phyloP scores from a whole-genome alignment of 1,140 invertebrate genomes.

The Brachionus angularis region DNA sequence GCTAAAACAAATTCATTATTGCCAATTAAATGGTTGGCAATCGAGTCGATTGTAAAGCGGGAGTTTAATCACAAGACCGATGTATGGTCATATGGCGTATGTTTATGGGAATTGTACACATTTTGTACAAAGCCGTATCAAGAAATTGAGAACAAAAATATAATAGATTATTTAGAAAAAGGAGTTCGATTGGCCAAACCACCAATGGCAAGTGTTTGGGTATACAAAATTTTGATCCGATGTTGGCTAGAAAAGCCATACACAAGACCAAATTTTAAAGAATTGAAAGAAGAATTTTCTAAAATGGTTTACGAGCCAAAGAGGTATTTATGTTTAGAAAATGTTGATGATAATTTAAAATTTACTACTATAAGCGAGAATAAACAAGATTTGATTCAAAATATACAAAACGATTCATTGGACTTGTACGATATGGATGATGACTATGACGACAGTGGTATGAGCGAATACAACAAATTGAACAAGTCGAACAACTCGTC shows the following conservation, averaged over 20 bases:
- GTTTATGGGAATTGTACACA: slow-evolving; percentile 42
- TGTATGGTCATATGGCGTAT: slow-evolving; percentile 43
- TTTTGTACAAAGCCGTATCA: slow-evolving; percentile 76
- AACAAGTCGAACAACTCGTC: too few relatives aligned
- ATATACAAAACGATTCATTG: slow-evolving; percentile 1
- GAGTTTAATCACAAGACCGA: slow-evolving; percentile 30
- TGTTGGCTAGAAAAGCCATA: slow-evolving; percentile 23
- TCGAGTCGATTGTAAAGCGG: slow-evolving; percentile 18
- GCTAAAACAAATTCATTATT: slow-evolving; percentile 85
- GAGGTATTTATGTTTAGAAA: slow-evolving; percentile 24
- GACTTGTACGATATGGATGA: slow-evolving; percentile 3
- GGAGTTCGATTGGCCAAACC: slow-evolving; percentile 21
- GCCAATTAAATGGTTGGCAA: slow-evolving; percentile 29
- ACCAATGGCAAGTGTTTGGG: background rate
- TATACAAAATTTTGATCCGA: slow-evolving; percentile 1
- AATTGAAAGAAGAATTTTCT: slow-evolving; percentile 13
- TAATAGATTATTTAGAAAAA: slow-evolving; percentile 9
- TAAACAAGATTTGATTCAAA: background rate
- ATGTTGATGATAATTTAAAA: background rate
- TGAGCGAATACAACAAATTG: too few relatives aligned
- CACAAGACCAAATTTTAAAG: slow-evolving; percentile 17
- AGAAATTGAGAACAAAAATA: slow-evolving; percentile 24
- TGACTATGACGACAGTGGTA: too few relatives aligned
- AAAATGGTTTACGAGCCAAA: background rate
- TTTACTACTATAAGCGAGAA: slow-evolving; percentile 16